Evolutionary conservation across 2,888 invertebrate genomes (phyloP).

Genomic region (Gymnocheta viridis): DNA sequence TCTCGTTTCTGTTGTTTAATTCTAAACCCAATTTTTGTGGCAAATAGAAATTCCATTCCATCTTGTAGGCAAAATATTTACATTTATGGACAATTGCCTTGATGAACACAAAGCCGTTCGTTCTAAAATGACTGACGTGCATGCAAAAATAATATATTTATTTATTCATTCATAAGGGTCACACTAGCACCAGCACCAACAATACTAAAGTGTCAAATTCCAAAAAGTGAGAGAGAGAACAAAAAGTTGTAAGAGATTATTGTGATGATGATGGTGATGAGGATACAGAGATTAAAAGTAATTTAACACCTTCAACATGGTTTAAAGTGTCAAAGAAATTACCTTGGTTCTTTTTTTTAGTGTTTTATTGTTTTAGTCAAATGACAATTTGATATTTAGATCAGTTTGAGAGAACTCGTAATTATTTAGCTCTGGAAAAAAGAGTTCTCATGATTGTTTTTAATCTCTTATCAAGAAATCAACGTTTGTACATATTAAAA

Average conservation of each 20-base stretch:
- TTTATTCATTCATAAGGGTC: constrained; percentile 47
- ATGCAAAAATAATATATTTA: constrained; percentile 23
- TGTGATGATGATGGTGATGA: constrained; percentile 54
- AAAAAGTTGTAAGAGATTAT: constrained; percentile 43
- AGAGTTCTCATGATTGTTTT: background rate
- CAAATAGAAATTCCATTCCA: constrained; percentile 51
- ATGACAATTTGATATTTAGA: constrained; percentile 9
- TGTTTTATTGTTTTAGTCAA: constrained; percentile 1
- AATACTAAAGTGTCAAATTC: constrained; percentile 47
- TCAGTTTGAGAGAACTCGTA: constrained; percentile 3
- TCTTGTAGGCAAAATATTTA: constrained; percentile 67
- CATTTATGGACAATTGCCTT: constrained; percentile 65
- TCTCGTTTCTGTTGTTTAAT: constrained; percentile 3
- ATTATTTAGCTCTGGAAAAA: background rate
- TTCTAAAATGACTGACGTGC: background rate
- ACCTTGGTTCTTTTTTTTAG: background rate
- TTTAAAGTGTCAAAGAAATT: constrained; percentile 49
- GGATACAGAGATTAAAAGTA: constrained; percentile 66
- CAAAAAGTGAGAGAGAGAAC: constrained; percentile 22
- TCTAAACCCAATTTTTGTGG: constrained; percentile 54
- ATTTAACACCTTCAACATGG: constrained; percentile 64
- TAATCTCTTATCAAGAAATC: background rate
- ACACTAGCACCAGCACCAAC: constrained; percentile 42
- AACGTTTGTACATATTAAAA: too few relatives aligned
- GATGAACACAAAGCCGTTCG: constrained; percentile 27